Conservation (phyloP, 2,113 vertebrate genomes). For the Passer montanus region DNA sequence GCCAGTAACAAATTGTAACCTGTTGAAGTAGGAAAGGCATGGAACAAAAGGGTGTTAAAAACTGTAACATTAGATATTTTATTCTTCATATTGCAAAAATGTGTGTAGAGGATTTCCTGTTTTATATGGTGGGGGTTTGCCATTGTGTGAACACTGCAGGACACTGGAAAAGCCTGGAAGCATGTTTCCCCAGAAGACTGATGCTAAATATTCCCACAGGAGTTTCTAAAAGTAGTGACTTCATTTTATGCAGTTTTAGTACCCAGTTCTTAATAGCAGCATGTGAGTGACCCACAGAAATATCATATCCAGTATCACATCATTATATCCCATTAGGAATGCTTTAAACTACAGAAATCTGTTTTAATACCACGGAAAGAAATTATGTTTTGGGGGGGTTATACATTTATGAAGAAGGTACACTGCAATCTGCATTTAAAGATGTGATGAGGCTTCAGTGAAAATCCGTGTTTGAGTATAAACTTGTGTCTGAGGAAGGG, state of each 20-base stretch:
- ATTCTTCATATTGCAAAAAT: background rate
- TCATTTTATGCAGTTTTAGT: background rate
- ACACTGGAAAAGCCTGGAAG: background rate
- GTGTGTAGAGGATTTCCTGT: background rate
- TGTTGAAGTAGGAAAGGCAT: background rate
- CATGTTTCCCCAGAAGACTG: background rate
- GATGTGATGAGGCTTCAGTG: background rate
- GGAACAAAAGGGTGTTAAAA: background rate
- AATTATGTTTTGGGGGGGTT: background rate
- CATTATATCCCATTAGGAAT: background rate
- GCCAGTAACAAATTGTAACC: background rate
- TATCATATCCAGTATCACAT: background rate
- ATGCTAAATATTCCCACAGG: background rate
- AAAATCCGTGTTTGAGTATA: background rate
- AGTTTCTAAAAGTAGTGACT: background rate
- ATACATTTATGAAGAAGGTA: background rate
- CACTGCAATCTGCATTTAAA: background rate
- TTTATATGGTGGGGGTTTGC: background rate
- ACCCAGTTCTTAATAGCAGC: background rate
- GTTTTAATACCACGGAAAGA: background rate
- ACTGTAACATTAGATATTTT: background rate
- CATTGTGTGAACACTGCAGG: background rate
- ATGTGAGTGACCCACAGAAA: background rate
- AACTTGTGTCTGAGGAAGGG: background rate
- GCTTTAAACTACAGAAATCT: background rate